phyloP scores from a whole-genome alignment of 2,888 invertebrate species.

The Chaitophorus viminalis region DNA sequence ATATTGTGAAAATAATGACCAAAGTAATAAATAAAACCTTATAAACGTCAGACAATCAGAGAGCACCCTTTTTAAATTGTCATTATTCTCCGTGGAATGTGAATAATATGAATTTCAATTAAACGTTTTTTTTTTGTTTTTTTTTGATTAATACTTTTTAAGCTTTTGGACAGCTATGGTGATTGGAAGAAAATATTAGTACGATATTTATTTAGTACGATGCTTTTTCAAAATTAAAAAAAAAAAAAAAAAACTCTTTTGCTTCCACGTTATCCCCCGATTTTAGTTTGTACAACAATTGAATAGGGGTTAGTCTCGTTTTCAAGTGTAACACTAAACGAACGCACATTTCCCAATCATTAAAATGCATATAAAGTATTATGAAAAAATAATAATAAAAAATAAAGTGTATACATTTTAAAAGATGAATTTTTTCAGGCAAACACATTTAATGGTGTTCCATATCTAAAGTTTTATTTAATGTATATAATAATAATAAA shows the following conservation, averaged over 20 bases:
- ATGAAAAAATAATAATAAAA: neutral
- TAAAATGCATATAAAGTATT: neutral
- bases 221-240: neutral
- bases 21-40: neutral
- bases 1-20: neutral
- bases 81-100: neutral
- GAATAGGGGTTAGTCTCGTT: neutral
- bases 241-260: neutral
- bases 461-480: neutral
- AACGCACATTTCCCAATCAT: constrained; percentile 13
- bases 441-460: constrained; percentile 22
- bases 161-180: neutral
- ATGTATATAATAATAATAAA: neutral
- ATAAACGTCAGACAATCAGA: neutral
- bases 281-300: neutral
- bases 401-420: constrained; percentile 12
- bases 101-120: constrained; percentile 1
- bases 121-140: neutral
- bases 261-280: neutral
- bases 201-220: neutral
- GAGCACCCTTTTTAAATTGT: neutral
- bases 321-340: constrained; percentile 12
- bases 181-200: neutral
- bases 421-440: constrained; percentile 27
- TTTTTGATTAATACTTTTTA: neutral